Conservation (phyloP, 2,888 invertebrate genomes). For the Netelia inedita region DNA sequence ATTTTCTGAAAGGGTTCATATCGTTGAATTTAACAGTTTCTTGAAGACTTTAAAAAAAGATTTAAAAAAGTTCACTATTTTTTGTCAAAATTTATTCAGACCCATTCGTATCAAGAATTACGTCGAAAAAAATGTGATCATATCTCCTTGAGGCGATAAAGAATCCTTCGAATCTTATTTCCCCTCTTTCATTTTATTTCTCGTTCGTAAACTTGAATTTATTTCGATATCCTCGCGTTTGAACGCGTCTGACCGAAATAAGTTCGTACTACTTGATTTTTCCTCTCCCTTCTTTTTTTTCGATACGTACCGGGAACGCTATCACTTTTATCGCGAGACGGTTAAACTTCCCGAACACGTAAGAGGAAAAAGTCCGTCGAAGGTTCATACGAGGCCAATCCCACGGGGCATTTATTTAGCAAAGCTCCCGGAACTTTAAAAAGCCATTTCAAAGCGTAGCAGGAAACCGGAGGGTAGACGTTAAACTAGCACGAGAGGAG, state of each 20-base stretch:
- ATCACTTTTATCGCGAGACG: slow-evolving; percentile 1
- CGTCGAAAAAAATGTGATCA: too few species aligned
- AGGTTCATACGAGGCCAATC: slow-evolving; percentile 35
- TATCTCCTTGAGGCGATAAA: too few species aligned
- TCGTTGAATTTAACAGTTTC: not conserved
- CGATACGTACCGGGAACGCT: not conserved
- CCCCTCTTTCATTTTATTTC: too few species aligned
- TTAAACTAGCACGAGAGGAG: slow-evolving; percentile 4
- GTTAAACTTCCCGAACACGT: slow-evolving; percentile 23
- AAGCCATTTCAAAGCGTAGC: slow-evolving; percentile 38
- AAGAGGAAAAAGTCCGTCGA: slow-evolving; percentile 13
- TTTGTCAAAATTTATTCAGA: too few species aligned
- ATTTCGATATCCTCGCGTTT: not conserved
- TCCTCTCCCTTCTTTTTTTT: not conserved
- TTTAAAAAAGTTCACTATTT: not conserved
- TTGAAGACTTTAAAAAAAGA: not conserved
- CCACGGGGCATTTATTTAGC: slow-evolving; percentile 43
- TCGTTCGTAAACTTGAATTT: not conserved
- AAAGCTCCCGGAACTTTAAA: slow-evolving; percentile 47
- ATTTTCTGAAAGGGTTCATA: slow-evolving; percentile 1
- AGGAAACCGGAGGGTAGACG: not conserved
- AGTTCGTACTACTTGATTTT: slow-evolving; percentile 21
- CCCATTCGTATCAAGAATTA: too few species aligned
- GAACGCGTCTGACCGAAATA: slow-evolving; percentile 5
- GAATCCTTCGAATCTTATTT: too few species aligned